Conservation (phyloP, 2,113 vertebrate species). For the Hippocampus abdominalis region DNA sequence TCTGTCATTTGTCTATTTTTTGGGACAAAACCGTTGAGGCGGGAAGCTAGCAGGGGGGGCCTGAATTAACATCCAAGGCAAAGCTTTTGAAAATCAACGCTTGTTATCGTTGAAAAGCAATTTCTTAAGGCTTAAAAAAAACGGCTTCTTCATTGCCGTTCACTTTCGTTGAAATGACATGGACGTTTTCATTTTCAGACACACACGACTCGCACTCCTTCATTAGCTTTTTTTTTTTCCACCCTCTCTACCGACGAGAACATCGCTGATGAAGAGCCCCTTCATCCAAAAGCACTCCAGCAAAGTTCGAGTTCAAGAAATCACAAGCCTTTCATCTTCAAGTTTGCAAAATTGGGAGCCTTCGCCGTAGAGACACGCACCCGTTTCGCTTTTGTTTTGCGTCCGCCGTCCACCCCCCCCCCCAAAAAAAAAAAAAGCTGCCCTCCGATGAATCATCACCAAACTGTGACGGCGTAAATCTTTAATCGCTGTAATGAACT, state of each 20-base stretch:
- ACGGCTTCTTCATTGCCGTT: neutral
- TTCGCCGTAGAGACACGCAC: constrained; percentile 1
- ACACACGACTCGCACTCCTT: constrained; percentile 4
- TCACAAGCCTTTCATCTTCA: constrained; percentile 35
- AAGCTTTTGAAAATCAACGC: neutral
- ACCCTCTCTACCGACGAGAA: constrained; percentile 9
- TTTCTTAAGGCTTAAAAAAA: neutral
- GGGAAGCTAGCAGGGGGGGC: neutral
- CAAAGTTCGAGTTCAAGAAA: constrained; percentile 36
- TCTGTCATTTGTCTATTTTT: neutral
- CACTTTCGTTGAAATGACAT: neutral
- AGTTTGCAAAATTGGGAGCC: constrained; percentile 25
- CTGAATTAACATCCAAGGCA: neutral
- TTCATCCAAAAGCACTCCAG: constrained; percentile 13
- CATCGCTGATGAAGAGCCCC: constrained; percentile 18
- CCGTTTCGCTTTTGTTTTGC: constrained; percentile 26
- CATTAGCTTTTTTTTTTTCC: constrained; percentile 7
- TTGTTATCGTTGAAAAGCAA: neutral
- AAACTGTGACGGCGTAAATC: constrained; percentile 66
- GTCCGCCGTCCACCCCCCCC: constrained; percentile 16
- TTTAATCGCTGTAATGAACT: constrained; percentile 71
- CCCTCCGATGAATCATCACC: constrained; percentile 69
- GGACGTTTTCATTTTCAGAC: neutral
- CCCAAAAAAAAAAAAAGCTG: constrained; percentile 49
- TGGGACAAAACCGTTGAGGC: neutral